Percentiles rank a stretch among this genome's conserved stretches.
Conservation (phyloP, 2,113 vertebrate genomes). For the Caracal caracal region DNA sequence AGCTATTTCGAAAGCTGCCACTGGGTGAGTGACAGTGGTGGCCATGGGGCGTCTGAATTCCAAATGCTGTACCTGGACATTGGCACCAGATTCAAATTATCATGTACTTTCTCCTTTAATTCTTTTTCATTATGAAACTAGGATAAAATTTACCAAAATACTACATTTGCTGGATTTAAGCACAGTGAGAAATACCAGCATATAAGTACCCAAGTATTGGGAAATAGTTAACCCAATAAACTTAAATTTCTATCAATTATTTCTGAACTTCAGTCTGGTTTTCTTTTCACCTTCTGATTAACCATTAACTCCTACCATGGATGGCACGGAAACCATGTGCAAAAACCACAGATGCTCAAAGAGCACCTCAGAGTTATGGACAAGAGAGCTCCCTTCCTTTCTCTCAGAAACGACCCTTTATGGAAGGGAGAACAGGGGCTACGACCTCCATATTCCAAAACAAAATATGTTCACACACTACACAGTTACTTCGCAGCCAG, state of each 20-base stretch:
- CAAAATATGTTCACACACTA: background rate
- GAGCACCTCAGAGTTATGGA: background rate
- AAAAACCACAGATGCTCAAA: background rate
- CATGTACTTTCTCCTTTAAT: background rate
- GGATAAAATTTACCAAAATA: background rate
- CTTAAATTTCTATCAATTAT: background rate
- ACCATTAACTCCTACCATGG: too few relatives aligned
- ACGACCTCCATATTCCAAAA: background rate
- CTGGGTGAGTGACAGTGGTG: rapidly evolving
- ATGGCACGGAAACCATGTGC: rapidly evolving
- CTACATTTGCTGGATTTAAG: background rate
- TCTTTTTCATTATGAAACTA: background rate
- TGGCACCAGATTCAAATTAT: background rate
- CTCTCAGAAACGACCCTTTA: background rate
- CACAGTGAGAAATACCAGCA: background rate
- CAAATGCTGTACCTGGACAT: background rate
- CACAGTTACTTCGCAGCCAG: background rate
- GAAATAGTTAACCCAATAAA: background rate
- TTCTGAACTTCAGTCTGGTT: background rate
- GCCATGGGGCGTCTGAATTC: rapidly evolving
- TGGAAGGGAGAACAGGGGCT: background rate
- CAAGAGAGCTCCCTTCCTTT: background rate
- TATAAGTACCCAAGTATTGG: too few relatives aligned
- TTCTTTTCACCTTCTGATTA: background rate
- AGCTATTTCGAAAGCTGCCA: rapidly evolving